Percentiles rank a stretch among this genome's conserved stretches.
These are phyloP conservation scores for Ellobium chinense DNA, from an alignment of 2,888 invertebrate species.

Conservation along the genomic window DNA sequence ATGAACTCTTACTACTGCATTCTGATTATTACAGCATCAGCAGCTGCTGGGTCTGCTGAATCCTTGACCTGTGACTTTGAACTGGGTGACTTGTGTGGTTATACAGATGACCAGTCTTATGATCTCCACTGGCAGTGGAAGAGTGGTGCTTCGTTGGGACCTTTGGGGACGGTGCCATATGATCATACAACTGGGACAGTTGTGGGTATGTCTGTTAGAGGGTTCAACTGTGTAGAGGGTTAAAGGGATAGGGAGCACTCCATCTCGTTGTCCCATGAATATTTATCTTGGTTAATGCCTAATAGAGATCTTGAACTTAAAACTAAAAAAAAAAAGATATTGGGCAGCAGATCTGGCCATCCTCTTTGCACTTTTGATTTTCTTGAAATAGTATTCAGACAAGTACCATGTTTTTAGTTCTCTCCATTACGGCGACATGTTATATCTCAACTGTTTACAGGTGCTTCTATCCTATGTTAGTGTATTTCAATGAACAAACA, in stretches of 20 bases:
- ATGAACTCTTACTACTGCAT: too few relatives aligned
- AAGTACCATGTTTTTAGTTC: too few relatives aligned
- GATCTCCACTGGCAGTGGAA: background rate
- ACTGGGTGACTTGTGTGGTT: constrained; percentile 4
- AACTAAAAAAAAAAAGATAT: too few relatives aligned
- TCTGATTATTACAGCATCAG: too few relatives aligned
- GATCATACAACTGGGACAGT: constrained; percentile 18
- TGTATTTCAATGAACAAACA: too few relatives aligned
- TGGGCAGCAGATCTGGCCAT: background rate
- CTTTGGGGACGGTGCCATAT: background rate
- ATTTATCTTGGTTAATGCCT: too few relatives aligned
- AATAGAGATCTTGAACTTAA: too few relatives aligned
- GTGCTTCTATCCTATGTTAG: too few relatives aligned
- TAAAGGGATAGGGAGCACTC: background rate
- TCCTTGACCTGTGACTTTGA: constrained; percentile 22
- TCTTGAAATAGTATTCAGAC: too few relatives aligned
- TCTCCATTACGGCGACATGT: too few relatives aligned
- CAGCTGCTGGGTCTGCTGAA: background rate
- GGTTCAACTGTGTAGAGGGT: too few relatives aligned
- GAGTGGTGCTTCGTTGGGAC: background rate
- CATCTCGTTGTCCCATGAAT: background rate
- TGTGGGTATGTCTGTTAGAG: background rate
- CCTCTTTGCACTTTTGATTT: background rate
- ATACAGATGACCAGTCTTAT: background rate
- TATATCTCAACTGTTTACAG: too few relatives aligned